Conservation (phyloP, 2,113 vertebrate species). For the Barnardius zonarius region DNA sequence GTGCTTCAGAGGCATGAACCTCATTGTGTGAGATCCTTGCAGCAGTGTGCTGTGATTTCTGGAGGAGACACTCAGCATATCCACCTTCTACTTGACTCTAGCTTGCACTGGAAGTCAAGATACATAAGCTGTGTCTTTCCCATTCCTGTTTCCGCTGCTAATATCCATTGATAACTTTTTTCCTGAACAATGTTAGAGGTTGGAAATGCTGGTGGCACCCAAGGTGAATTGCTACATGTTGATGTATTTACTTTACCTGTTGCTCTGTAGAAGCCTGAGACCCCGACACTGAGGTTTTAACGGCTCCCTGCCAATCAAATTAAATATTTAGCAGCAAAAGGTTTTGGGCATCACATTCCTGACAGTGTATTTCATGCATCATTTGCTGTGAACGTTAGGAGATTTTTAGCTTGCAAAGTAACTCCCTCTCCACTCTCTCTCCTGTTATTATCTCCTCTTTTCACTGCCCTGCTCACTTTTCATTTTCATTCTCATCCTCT, state of each 20-base stretch:
- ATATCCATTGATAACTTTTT: not conserved
- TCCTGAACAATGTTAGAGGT: not conserved
- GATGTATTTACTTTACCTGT: constrained; percentile 44
- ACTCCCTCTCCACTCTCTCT: not conserved
- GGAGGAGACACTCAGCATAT: not conserved
- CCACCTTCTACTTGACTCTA: not conserved
- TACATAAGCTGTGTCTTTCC: not conserved
- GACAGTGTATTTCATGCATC: constrained; percentile 55
- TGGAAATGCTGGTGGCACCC: not conserved
- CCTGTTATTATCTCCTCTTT: not conserved
- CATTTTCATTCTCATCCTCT: not conserved
- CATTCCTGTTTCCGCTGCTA: not conserved
- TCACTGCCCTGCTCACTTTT: not conserved
- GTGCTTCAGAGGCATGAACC: not conserved
- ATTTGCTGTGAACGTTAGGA: constrained; percentile 29
- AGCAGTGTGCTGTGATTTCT: not conserved
- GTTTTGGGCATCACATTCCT: constrained; percentile 33
- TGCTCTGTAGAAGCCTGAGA: constrained; percentile 9
- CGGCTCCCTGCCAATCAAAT: constrained; percentile 39
- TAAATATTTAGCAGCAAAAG: constrained; percentile 60
- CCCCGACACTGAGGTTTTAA: constrained; percentile 6
- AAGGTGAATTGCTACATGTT: not conserved
- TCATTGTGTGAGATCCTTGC: not conserved
- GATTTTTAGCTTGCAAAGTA: constrained; percentile 35
- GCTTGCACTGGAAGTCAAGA: not conserved